Conservation (phyloP, 2,888 invertebrate species). For the Eurois occulta region DNA sequence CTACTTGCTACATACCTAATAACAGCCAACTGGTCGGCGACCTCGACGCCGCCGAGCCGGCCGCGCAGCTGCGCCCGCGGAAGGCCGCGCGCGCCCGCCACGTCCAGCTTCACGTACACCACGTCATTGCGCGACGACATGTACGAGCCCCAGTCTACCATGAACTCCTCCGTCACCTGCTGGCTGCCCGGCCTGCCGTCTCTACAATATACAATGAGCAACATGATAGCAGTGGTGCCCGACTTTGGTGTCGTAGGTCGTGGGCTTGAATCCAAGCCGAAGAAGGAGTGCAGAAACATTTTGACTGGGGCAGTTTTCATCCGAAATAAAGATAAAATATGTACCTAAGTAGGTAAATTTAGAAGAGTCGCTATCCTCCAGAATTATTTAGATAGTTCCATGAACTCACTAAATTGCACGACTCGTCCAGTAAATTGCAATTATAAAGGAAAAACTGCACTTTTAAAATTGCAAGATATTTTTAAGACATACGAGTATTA, state of each 20-base stretch:
- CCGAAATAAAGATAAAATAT: not conserved
- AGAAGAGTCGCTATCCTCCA: not conserved
- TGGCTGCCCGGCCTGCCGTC: conserved; percentile 98
- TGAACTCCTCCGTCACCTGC: conserved; percentile 96
- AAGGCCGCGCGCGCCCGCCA: conserved; percentile 95
- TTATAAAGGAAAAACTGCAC: not conserved
- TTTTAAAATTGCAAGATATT: conserved; percentile 14
- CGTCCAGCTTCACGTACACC: conserved; percentile 97
- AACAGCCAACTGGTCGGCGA: conserved; percentile 97
- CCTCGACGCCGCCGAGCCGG: conserved; percentile 96
- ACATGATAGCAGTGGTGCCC: not conserved
- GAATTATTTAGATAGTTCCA: not conserved
- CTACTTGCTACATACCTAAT: conserved; percentile 89
- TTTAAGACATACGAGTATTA: not conserved
- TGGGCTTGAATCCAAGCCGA: not conserved
- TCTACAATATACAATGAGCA: conserved; percentile 81
- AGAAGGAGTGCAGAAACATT: not conserved
- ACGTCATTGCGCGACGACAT: conserved; percentile 97
- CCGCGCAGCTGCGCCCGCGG: conserved; percentile 95
- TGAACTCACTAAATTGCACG: not conserved
- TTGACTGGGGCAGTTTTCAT: not conserved
- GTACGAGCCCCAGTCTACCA: conserved; percentile 97
- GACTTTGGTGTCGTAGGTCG: not conserved
- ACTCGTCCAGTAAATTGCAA: too few species aligned
- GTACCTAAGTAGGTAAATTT: not conserved